Evolutionary conservation across 2,113 vertebrate species (phyloP).

Genomic region (Sebastes fasciatus): DNA sequence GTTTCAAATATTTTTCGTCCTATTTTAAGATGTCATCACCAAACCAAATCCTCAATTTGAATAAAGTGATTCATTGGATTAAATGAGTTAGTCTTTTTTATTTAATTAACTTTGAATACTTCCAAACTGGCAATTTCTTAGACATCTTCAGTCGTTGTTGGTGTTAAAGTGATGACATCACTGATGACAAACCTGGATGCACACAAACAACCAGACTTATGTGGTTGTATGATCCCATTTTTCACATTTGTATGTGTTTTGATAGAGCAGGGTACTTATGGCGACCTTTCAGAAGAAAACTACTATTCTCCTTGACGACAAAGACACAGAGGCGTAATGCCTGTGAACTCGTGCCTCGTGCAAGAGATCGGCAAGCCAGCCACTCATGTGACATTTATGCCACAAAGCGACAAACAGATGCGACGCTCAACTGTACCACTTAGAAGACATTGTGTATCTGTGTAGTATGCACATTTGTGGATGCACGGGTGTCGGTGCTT

Average conservation of each 20-base stretch:
- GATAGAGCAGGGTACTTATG: conserved; percentile 19
- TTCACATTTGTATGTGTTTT: conserved; percentile 32
- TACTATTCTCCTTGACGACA: conserved; percentile 30
- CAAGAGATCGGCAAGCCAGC: not conserved
- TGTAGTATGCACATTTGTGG: not conserved
- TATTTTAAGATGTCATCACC: no score
- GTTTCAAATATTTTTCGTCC: no score
- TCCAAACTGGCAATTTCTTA: no score
- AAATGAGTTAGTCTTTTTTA: no score
- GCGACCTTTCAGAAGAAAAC: conserved; percentile 28
- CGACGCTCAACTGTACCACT: conserved; percentile 6
- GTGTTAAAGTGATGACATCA: no score
- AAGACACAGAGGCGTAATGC: not conserved
- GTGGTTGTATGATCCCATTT: conserved; percentile 2
- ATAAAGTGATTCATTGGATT: no score
- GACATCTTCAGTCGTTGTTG: no score
- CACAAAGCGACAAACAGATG: conserved; percentile 14
- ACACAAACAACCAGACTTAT: not conserved
- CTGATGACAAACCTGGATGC: not conserved
- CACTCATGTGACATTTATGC: conserved; percentile 22
- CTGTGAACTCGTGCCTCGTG: conserved; percentile 18
- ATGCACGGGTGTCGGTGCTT: not conserved
- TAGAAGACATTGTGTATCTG: not conserved
- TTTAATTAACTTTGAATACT: no score
- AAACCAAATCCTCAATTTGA: no score